Conservation (phyloP, 1,140 invertebrate species). For the Apis cerana region DNA sequence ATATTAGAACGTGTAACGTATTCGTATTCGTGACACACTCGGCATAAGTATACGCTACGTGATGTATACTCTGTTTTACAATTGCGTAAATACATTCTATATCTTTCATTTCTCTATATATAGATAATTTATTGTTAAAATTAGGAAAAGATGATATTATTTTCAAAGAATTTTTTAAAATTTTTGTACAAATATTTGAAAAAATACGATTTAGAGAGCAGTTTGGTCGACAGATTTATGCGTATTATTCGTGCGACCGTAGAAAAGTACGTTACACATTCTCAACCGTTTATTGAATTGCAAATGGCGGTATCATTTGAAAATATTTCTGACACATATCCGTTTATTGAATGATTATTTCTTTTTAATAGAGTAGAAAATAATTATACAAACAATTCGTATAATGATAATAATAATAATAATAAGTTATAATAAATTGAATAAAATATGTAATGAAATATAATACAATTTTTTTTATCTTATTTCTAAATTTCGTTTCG, state of each 20-base stretch:
- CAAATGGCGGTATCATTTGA: neutral
- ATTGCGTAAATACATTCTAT: neutral
- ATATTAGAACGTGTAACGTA: neutral
- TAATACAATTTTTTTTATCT: neutral
- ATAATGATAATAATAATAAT: neutral
- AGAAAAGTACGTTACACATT: neutral
- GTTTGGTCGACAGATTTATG: neutral
- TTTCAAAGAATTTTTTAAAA: no score
- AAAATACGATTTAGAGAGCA: neutral
- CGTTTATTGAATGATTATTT: neutral
- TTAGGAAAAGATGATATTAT: neutral
- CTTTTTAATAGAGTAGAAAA: neutral
- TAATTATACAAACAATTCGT: neutral
- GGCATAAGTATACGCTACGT: neutral
- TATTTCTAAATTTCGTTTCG: neutral
- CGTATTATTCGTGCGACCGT: neutral
- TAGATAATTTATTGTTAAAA: neutral
- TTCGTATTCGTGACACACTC: slow-evolving; percentile 7
- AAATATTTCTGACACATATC: neutral
- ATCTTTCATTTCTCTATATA: neutral
- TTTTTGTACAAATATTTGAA: neutral
- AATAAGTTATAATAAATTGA: neutral
- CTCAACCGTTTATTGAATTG: neutral
- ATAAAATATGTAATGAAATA: no score
- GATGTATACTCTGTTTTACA: neutral